A percentile compares a stretch with the other conserved stretches of the same genome.
Conservation (phyloP, 2,888 invertebrate species). For the Leucophora obtusa region DNA sequence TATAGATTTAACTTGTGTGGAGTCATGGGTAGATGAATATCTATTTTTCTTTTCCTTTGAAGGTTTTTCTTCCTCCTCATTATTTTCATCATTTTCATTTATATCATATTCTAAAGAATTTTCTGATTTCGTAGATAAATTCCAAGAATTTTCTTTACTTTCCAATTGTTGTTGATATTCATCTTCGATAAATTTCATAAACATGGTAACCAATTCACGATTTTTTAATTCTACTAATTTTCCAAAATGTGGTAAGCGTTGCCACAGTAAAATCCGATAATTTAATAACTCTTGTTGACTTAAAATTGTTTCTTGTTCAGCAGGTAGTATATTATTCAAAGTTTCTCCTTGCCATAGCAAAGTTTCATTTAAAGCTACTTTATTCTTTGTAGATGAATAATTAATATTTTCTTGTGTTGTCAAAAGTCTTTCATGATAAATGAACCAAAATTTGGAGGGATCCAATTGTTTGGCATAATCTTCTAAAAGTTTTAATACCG, state of each 20-base stretch:
- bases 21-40: conserved; percentile 9
- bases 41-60: conserved; percentile 69
- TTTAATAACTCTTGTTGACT: conserved; percentile 79
- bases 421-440: conserved; percentile 83
- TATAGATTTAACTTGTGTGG: conserved; percentile 68
- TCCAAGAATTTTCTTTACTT: conserved; percentile 81
- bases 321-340: conserved; percentile 65
- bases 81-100: conserved; percentile 70
- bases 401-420: conserved; percentile 76
- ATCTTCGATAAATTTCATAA: conserved; percentile 85
- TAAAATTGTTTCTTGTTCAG: conserved; percentile 34
- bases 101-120: conserved; percentile 37
- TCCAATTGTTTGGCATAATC: conserved; percentile 84
- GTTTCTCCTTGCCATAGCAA: conserved; percentile 63
- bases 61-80: conserved; percentile 71
- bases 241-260: conserved; percentile 86
- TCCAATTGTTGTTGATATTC: conserved; percentile 83
- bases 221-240: conserved; percentile 89
- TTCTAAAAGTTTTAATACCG: conserved; percentile 86
- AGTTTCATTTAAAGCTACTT: not conserved
- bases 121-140: conserved; percentile 77
- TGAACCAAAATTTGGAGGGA: conserved; percentile 85
- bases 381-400: conserved; percentile 9
- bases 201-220: conserved; percentile 87
- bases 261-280: conserved; percentile 90